phyloP scores from a whole-genome alignment of 2,888 invertebrate genomes.

The Plagodis pulveraria region DNA sequence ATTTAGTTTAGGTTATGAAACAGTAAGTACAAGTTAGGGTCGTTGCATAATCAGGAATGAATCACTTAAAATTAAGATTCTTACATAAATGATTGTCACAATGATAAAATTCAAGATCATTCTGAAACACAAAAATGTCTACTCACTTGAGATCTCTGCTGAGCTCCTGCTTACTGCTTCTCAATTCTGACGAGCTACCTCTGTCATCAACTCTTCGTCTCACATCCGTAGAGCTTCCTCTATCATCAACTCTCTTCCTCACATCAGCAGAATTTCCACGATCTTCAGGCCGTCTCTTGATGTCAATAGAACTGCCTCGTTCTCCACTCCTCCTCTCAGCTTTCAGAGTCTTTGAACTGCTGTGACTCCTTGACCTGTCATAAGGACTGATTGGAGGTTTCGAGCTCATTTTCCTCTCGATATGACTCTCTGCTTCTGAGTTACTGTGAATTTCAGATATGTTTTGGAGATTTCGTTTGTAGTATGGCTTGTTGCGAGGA shows the following conservation, averaged over 20 bases:
- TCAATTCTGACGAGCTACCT: slow-evolving; percentile 61
- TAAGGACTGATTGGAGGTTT: slow-evolving; percentile 79
- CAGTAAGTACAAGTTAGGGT: too few species aligned
- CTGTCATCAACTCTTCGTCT: slow-evolving; percentile 37
- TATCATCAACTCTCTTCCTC: slow-evolving; percentile 19
- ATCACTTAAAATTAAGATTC: too few species aligned
- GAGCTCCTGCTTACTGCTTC: slow-evolving; percentile 74
- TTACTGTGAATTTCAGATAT: slow-evolving; percentile 82
- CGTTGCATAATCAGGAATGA: too few species aligned
- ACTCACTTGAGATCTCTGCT: slow-evolving; percentile 73
- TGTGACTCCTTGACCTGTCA: slow-evolving; percentile 75
- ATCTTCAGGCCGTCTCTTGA: slow-evolving; percentile 28
- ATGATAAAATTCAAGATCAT: too few species aligned
- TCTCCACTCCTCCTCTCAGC: slow-evolving; percentile 32
- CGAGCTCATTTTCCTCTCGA: slow-evolving; percentile 56
- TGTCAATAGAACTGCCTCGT: slow-evolving; percentile 42
- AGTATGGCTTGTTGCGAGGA: slow-evolving; percentile 58
- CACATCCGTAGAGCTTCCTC: slow-evolving; percentile 43
- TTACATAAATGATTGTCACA: too few species aligned
- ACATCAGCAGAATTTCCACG: slow-evolving; percentile 24
- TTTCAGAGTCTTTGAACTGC: slow-evolving; percentile 76
- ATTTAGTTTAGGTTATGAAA: too few species aligned
- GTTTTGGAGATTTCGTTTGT: slow-evolving; percentile 83
- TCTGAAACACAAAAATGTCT: too few species aligned
- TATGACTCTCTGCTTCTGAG: slow-evolving; percentile 72